A percentile compares a stretch with the other conserved stretches of the same genome.
Conservation (phyloP, 2,797 vertebrate genomes). For the Cuniculus paca region DNA sequence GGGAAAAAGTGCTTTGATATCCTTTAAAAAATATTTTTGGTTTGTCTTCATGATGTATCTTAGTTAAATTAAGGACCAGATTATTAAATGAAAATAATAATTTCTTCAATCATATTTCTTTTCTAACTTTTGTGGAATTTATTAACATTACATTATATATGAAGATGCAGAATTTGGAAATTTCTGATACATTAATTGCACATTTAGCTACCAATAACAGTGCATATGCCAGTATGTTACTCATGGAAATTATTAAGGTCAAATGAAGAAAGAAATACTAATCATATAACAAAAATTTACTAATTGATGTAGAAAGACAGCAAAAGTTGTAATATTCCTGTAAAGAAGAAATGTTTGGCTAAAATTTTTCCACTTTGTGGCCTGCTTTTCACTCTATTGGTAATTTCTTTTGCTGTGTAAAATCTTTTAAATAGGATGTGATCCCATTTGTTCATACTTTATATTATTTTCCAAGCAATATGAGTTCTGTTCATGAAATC, state of each 20-base stretch:
- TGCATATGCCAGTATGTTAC: not conserved
- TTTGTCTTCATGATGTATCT: not conserved
- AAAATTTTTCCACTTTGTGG: too few relatives aligned
- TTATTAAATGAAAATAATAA: constrained; percentile 11
- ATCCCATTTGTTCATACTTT: too few relatives aligned
- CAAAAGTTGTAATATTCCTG: not conserved
- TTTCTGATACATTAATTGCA: not conserved
- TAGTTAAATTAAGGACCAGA: not conserved
- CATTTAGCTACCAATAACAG: not conserved
- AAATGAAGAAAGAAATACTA: not conserved
- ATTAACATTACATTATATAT: not conserved
- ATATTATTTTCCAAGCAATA: too few relatives aligned
- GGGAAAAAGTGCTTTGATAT: not conserved
- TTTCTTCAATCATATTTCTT: not conserved
- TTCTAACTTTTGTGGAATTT: not conserved
- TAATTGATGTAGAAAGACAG: not conserved
- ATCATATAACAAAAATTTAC: not conserved
- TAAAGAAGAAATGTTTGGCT: not conserved
- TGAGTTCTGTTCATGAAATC: too few relatives aligned
- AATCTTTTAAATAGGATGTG: too few relatives aligned
- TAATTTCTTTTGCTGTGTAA: too few relatives aligned
- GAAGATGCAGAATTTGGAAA: not conserved
- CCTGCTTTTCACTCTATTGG: too few relatives aligned
- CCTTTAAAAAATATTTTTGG: not conserved
- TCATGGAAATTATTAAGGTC: not conserved